Conservation (phyloP, 1,140 invertebrate species). For the Coelopa frigida region DNA sequence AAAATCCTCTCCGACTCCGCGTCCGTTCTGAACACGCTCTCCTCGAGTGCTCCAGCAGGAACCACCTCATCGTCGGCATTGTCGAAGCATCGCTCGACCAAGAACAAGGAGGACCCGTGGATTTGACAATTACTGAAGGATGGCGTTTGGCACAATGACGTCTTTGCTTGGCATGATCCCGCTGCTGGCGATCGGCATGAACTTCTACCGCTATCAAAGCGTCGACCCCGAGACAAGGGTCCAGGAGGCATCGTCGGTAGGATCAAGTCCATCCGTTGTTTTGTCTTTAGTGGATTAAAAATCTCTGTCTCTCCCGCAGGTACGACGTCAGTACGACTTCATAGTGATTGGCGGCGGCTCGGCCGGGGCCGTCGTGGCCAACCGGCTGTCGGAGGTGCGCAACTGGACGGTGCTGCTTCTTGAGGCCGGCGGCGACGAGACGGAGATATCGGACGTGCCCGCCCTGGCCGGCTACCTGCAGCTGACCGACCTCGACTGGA, state of each 20-base stretch:
- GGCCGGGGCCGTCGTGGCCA: conserved; percentile 87
- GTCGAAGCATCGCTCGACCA: conserved; percentile 7
- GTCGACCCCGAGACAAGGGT: conserved; percentile 75
- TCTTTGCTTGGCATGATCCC: conserved; percentile 68
- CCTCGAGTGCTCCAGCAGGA: conserved; percentile 26
- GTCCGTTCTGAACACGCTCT: conserved; percentile 9
- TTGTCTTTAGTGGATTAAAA: conserved; percentile 4
- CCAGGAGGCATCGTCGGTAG: conserved; percentile 61
- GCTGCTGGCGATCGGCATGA: conserved; percentile 68
- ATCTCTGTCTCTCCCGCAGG: conserved; percentile 46
- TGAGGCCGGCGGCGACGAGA: conserved; percentile 78
- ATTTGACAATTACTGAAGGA: conserved; percentile 46
- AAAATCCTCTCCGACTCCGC: conserved; percentile 50
- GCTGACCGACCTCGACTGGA: conserved; percentile 82
- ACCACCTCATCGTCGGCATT: conserved; percentile 6
- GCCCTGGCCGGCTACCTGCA: conserved; percentile 68
- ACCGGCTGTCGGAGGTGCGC: conserved; percentile 69
- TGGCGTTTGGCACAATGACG: conserved; percentile 44
- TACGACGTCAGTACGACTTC: conserved; percentile 70
- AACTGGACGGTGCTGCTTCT: conserved; percentile 75
- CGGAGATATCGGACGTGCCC: conserved; percentile 71
- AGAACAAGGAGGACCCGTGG: conserved; percentile 34
- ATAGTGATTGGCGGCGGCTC: conserved; percentile 86
- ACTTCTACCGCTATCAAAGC: conserved; percentile 71
- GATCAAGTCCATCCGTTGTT: too few relatives aligned